Evolutionary conservation across 1,140 invertebrate species (phyloP).

Genomic region (Drosophila erecta): DNA sequence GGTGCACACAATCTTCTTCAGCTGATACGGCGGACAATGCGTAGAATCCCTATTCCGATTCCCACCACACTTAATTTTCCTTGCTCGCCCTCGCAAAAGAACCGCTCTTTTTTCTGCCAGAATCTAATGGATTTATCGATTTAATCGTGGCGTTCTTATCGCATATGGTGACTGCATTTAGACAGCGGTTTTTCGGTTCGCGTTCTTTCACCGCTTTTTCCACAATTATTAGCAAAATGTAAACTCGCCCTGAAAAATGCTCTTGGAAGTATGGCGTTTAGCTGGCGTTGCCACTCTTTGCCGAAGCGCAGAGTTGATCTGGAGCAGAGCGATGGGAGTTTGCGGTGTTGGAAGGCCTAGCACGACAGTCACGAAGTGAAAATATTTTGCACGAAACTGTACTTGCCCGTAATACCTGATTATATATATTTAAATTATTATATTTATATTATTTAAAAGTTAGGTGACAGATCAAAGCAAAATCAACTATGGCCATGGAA

Average conservation of each 20-base stretch:
- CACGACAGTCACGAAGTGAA: slow-evolving; percentile 10
- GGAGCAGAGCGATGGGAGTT: slow-evolving; percentile 9
- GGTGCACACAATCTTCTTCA: slow-evolving; percentile 60
- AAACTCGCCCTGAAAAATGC: slow-evolving; percentile 75
- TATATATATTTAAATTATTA: too few relatives aligned
- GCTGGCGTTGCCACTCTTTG: slow-evolving; percentile 61
- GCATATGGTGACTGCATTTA: slow-evolving; percentile 25
- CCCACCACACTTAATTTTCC: slow-evolving; percentile 73
- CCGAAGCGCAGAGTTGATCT: slow-evolving; percentile 50
- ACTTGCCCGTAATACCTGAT: neutral
- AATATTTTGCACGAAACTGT: slow-evolving; percentile 15
- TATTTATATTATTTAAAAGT: too few relatives aligned
- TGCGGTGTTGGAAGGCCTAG: neutral
- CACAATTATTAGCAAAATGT: slow-evolving; percentile 45
- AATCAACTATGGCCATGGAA: too few relatives aligned
- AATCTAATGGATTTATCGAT: slow-evolving; percentile 26
- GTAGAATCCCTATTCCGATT: slow-evolving; percentile 63
- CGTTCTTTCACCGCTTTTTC: slow-evolving; percentile 48
- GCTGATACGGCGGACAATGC: slow-evolving; percentile 63
- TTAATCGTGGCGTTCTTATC: slow-evolving; percentile 36
- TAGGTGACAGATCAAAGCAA: too few relatives aligned
- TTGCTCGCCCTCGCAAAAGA: slow-evolving; percentile 21
- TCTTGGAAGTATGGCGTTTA: slow-evolving; percentile 75
- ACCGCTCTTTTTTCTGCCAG: slow-evolving; percentile 50
- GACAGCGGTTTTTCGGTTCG: slow-evolving; percentile 29